Base-by-base conservation (phyloP, 2,113 vertebrate genomes). In the Ictalurus punctatus region DNA sequence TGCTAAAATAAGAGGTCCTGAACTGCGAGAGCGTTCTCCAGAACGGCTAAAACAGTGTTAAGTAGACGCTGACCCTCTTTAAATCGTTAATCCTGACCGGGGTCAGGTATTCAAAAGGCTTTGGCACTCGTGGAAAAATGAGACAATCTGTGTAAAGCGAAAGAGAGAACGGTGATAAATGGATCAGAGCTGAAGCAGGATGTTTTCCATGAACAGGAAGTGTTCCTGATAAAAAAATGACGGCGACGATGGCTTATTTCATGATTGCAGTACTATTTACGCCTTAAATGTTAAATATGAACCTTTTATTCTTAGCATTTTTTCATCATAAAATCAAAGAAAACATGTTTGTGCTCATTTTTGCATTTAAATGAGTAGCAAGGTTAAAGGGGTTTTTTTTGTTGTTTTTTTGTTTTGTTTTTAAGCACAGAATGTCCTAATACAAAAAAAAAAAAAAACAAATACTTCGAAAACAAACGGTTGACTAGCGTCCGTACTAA, bases 1-100 rank as follows among this genome's bases (percentile, higher is more conserved):
- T 67, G 37, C 17, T 73, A 63, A 61, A 83, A 83, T 67, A 37
- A 85, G 58, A 86, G 67, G 44, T 88, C 58, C 23, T 56, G 85
- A 48, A 84, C 48, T 34, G 9, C 3, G 59, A 67, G 69, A 67
- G 48, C 78, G 8, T 25, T 34, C 61, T 37, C 76, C 30, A 54
- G 1, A 59, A 40, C 34, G 56, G 21, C 40, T 73, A 76, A 67
- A 80, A 59, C 65, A 71, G 19, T 40, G 86, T 63, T 40, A 79
- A 89, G 48, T 48, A 69, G 78, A 89, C 16, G 17, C 59, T 56
- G 48, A 56, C 65, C 54, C n/a, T 40, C n/a, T 80, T 82, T 27
- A 84, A 58, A 67, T 54, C n/a, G 56, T 23, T 84, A 37, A 67
- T 88, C 87, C 40, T 76, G 40, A 85, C 37, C 9, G 12, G 44